Base-by-base conservation (phyloP, 2,113 vertebrate species). In the Blennius ocellaris region DNA sequence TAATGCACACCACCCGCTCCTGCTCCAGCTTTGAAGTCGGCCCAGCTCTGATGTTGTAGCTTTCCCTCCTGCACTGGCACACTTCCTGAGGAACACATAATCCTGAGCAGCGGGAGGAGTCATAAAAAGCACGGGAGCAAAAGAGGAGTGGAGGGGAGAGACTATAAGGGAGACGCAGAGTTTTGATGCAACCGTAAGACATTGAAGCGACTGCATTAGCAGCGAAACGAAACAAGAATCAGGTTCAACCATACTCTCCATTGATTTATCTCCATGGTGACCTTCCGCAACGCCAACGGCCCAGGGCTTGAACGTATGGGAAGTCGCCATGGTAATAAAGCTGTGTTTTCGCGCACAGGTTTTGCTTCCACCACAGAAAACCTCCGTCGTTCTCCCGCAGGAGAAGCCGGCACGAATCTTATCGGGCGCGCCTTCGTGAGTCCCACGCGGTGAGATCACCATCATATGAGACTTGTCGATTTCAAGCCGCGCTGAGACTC, bases 1-100 rank as follows among this genome's bases (percentile, higher is more conserved):
- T 92, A 88, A 91, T 92, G 78, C 77, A 90, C 76, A 60, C 62
- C 78, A 38, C 63, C 67, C 59, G 73, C 74, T 78, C 76, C 76
- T 51, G 44, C 51, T 66, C 55, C 57, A 43, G 87, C 88, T 92
- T 90, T 90, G 91, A 90, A 89, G 85, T 62, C 69, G 70, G 40
- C 80, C 57, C 68, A 51, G 72, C 51, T 79, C 62, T 71, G 80
- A 82, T 78, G 80, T 49, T 82, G 54, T 66, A 87, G 81, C 75
- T 70, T 64, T 77, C 70, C 55, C 69, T n/a, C 49, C 57, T 72
- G 57, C 73, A 56, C 72, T 81, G 67, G 69, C 80, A 74, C 84
- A 68, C 76, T 87, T 85, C 72, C 78, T 81, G 68, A 59, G 66
- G 73, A 79, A 73, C 79, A 69, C 71, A 78, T 63, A 38, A 76